Evolutionary conservation across 1,140 invertebrate species (phyloP).

Genomic region (Hycleus cichorii): DNA sequence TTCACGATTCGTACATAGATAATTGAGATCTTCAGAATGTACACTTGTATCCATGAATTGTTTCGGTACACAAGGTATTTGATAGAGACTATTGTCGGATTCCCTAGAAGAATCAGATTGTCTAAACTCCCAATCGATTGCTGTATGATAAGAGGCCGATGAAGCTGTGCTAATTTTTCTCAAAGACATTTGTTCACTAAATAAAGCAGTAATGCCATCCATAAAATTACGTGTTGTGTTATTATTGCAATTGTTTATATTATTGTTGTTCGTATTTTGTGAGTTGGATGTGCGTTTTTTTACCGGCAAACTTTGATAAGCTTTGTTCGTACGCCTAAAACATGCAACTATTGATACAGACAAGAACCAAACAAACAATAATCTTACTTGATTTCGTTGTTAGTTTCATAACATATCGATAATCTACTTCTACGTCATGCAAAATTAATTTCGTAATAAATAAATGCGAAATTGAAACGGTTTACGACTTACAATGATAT

Average conservation of each 20-base stretch:
- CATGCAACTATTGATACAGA: slow-evolving; percentile 26
- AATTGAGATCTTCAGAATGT: slow-evolving; percentile 48
- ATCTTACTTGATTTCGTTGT: not conserved
- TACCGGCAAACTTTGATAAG: slow-evolving; percentile 34
- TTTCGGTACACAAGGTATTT: slow-evolving; percentile 48
- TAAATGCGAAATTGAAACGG: slow-evolving; percentile 6
- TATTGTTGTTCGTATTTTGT: slow-evolving; percentile 1
- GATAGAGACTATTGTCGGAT: slow-evolving; percentile 50
- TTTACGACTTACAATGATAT: slow-evolving; percentile 50
- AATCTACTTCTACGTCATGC: slow-evolving; percentile 8
- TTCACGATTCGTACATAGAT: slow-evolving; percentile 32
- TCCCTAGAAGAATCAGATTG: slow-evolving; percentile 43
- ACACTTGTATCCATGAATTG: slow-evolving; percentile 48
- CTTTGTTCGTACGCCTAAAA: slow-evolving; percentile 32
- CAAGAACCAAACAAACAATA: not conserved
- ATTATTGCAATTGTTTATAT: not conserved
- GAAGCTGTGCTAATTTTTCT: slow-evolving; percentile 25
- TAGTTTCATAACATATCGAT: not conserved
- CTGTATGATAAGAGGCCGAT: slow-evolving; percentile 24
- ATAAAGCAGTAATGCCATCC: slow-evolving; percentile 35
- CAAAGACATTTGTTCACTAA: slow-evolving; percentile 29
- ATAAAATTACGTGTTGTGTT: slow-evolving; percentile 20
- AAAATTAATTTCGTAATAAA: slow-evolving; percentile 7
- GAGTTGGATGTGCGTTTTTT: slow-evolving; percentile 17
- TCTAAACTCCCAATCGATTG: slow-evolving; percentile 11